Percentiles rank a stretch among this genome's conserved stretches.
Evolutionary conservation across 37 sponge, comb jelly and placozoan species (phyloP).

Genomic region (Diacarnus erythraeanus): DNA sequence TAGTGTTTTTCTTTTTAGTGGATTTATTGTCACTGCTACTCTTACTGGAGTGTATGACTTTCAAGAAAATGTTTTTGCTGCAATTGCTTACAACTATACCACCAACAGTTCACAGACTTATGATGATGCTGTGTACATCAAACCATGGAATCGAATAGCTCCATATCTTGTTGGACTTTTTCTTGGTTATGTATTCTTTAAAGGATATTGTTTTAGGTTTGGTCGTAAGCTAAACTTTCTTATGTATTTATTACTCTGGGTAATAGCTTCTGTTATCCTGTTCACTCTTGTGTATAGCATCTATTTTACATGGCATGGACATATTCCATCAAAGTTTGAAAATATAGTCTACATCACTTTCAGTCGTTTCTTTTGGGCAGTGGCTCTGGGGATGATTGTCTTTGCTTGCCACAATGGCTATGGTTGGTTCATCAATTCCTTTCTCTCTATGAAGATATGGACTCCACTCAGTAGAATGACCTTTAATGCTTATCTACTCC

Average conservation of each 20-base stretch:
- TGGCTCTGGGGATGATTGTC: slow-evolving; percentile 63
- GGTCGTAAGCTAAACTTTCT: slow-evolving; percentile 2
- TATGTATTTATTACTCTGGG: slow-evolving; percentile 33
- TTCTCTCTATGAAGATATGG: slow-evolving; percentile 88
- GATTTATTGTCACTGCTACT: slow-evolving; percentile 34
- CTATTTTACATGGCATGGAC: slow-evolving; percentile 56
- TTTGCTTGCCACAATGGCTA: slow-evolving; percentile 80
- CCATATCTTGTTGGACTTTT: slow-evolving; percentile 83
- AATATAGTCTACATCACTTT: slow-evolving; percentile 65
- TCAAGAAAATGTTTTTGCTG: slow-evolving; percentile 23
- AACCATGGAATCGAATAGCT: slow-evolving; percentile 68
- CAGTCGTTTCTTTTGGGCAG: slow-evolving; percentile 63
- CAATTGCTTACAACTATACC: neutral
- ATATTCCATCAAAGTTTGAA: slow-evolving; percentile 43
- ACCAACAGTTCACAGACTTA: neutral
- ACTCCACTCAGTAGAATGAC: slow-evolving; percentile 88
- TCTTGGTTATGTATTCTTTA: slow-evolving; percentile 74
- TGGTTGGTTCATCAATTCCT: slow-evolving; percentile 65
- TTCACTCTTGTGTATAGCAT: slow-evolving; percentile 54
- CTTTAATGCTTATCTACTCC: slow-evolving; percentile 82
- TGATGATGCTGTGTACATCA: slow-evolving; percentile 40
- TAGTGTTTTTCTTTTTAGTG: slow-evolving; percentile 6
- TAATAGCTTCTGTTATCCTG: slow-evolving; percentile 21
- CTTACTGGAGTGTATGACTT: slow-evolving; percentile 54
- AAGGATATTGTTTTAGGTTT: slow-evolving; percentile 10